Percentiles rank a stretch among this genome's conserved stretches.
Conservation (phyloP, 2,888 invertebrate species). For the Alsophila aescularia region DNA sequence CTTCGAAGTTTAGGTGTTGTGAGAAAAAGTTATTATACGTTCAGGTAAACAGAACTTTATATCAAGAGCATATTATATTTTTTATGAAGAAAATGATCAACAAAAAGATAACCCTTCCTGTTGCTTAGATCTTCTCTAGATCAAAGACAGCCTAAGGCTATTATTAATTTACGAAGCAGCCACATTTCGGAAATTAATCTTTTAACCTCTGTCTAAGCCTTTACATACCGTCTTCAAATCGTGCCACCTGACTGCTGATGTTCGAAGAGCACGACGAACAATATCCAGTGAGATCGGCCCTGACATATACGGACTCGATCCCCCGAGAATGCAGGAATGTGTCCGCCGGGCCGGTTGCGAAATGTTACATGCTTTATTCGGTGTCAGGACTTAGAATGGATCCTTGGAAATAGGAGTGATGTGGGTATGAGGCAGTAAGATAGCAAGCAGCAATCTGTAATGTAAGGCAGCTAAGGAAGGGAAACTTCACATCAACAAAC, state of each 20-base stretch:
- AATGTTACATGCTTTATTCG: constrained; percentile 24
- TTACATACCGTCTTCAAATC: constrained; percentile 2
- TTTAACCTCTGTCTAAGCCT: background rate
- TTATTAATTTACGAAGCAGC: background rate
- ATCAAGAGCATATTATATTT: too few species aligned
- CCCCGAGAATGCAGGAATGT: constrained; percentile 30
- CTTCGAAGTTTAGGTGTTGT: background rate
- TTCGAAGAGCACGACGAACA: constrained; percentile 6
- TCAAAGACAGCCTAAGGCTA: too few species aligned
- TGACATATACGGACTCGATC: constrained; percentile 39
- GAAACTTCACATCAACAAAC: too few species aligned
- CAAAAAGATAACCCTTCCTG: too few species aligned
- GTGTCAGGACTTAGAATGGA: constrained; percentile 11
- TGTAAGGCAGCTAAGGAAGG: too few species aligned
- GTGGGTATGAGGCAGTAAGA: too few species aligned
- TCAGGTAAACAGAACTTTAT: background rate
- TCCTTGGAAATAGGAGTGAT: constrained; percentile 8
- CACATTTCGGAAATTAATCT: background rate
- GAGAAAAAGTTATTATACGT: background rate
- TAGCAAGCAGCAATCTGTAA: too few species aligned
- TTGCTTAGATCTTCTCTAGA: too few species aligned
- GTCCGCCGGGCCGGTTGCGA: constrained; percentile 28
- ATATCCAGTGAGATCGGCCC: constrained; percentile 23
- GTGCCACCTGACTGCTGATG: constrained; percentile 8
- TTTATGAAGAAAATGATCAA: too few species aligned